Evolutionary conservation across 1,140 invertebrate species (phyloP).

Genomic region (Drosophila busckii): DNA sequence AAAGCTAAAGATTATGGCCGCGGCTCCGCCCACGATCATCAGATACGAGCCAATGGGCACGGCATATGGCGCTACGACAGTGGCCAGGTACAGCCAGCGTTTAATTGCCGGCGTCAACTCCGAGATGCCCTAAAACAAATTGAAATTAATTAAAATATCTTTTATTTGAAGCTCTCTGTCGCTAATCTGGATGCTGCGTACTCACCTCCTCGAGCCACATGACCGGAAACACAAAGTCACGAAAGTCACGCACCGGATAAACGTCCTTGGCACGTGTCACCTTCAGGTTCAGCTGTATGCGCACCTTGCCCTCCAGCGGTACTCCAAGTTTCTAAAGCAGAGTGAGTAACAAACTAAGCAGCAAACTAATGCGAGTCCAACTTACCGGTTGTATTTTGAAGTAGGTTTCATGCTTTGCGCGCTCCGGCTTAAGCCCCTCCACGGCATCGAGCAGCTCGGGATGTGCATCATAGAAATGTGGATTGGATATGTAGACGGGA

Average conservation of each 20-base stretch:
- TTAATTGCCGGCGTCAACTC: slow-evolving; percentile 87
- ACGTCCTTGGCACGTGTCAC: slow-evolving; percentile 87
- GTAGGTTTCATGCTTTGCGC: slow-evolving; percentile 87
- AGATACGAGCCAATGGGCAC: slow-evolving; percentile 86
- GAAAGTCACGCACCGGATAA: slow-evolving; percentile 86
- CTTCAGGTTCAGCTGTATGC: slow-evolving; percentile 90
- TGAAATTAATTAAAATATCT: background rate
- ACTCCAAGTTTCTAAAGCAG: slow-evolving; percentile 89
- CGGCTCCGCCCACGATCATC: slow-evolving; percentile 84
- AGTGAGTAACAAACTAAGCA: background rate
- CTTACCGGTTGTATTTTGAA: slow-evolving; percentile 93
- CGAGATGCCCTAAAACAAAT: slow-evolving; percentile 84
- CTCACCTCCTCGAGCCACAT: slow-evolving; percentile 93
- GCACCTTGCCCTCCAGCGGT: slow-evolving; percentile 88
- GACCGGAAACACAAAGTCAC: slow-evolving; percentile 89
- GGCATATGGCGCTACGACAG: slow-evolving; percentile 85
- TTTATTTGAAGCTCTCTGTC: background rate
- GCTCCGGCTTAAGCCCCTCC: slow-evolving; percentile 86
- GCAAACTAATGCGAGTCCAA: slow-evolving; percentile 7
- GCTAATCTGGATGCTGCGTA: background rate
- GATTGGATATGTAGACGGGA: slow-evolving; percentile 91
- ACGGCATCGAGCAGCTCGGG: slow-evolving; percentile 85
- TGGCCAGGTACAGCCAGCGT: slow-evolving; percentile 88
- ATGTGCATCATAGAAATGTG: slow-evolving; percentile 93
- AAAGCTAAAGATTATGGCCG: slow-evolving; percentile 83